A percentile compares a stretch with the other conserved stretches of the same genome.
These are phyloP conservation scores for Oxyteleia sp. DNA, from an alignment of 2,888 invertebrate genomes.

Conservation along the genomic window DNA sequence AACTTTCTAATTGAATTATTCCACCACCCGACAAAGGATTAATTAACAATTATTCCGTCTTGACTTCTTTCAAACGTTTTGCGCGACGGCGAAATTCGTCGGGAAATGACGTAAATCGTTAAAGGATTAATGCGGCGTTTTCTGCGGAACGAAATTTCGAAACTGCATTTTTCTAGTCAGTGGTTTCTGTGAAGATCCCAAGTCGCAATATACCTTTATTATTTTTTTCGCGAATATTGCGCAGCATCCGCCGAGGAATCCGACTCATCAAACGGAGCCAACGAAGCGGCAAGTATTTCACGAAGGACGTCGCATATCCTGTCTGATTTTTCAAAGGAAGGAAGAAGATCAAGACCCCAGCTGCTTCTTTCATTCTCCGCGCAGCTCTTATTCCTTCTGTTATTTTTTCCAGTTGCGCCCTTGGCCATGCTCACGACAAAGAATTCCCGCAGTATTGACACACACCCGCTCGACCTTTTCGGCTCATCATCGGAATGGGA, in stretches of 20 bases:
- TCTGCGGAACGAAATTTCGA: slow-evolving; percentile 27
- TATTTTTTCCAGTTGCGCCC: slow-evolving; percentile 68
- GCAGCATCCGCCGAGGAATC: slow-evolving; percentile 72
- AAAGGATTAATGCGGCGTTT: slow-evolving; percentile 28
- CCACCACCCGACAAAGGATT: background rate
- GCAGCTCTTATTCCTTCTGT: slow-evolving; percentile 56
- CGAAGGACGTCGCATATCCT: slow-evolving; percentile 75
- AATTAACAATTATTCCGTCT: background rate
- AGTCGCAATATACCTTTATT: slow-evolving; percentile 69
- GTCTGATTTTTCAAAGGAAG: slow-evolving; percentile 81
- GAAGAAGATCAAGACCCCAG: slow-evolving; percentile 68
- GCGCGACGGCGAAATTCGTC: background rate
- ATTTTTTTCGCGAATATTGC: slow-evolving; percentile 78
- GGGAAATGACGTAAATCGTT: slow-evolving; percentile 7
- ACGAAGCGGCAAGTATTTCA: slow-evolving; percentile 81
- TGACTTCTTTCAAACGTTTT: background rate
- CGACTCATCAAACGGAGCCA: slow-evolving; percentile 80
- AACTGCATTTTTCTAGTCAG: slow-evolving; percentile 54
- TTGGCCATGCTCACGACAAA: slow-evolving; percentile 60
- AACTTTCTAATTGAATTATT: slow-evolving; percentile 7
- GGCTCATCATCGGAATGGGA: slow-evolving; percentile 53
- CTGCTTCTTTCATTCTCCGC: slow-evolving; percentile 53
- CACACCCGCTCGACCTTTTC: slow-evolving; percentile 47
- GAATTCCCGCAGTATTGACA: slow-evolving; percentile 46
- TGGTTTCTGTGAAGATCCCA: slow-evolving; percentile 39